Evolutionary conservation across 2,113 vertebrate species (phyloP).

Genomic region (Xiphophorus maculatus): DNA sequence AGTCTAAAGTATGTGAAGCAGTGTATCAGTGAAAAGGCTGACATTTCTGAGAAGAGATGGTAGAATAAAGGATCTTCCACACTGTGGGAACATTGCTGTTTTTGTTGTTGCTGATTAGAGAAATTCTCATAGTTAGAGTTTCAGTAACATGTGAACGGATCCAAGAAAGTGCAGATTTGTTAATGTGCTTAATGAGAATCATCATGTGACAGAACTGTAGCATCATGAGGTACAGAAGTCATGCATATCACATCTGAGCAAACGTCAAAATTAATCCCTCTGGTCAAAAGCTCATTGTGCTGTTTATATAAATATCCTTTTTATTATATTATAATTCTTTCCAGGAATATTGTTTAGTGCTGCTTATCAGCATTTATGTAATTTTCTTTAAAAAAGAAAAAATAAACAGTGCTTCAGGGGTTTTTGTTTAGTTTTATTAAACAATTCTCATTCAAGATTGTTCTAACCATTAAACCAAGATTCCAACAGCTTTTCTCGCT

Average conservation of each 20-base stretch:
- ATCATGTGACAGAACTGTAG: conserved; percentile 40
- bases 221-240: conserved; percentile 14
- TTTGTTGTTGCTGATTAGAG: neutral
- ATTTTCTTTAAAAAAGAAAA: too few species aligned
- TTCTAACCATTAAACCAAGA: neutral
- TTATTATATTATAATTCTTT: too few species aligned
- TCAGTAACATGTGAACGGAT: neutral
- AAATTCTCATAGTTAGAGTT: neutral
- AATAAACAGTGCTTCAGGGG: too few species aligned
- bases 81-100: neutral
- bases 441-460: neutral
- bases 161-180: neutral
- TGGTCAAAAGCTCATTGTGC: neutral
- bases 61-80: conserved; percentile 6
- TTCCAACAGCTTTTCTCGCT: too few species aligned
- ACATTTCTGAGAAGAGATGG: conserved; percentile 50
- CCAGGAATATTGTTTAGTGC: too few species aligned
- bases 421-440: too few species aligned
- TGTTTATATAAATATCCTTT: neutral
- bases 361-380: too few species aligned
- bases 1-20: conserved; percentile 19
- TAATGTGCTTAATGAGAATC: neutral
- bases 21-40: conserved; percentile 38
- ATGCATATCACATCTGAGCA: conserved; percentile 16
- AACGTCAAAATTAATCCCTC: neutral